Conservation (phyloP, 2,888 invertebrate species). For the Caenorhabditis sp. region DNA sequence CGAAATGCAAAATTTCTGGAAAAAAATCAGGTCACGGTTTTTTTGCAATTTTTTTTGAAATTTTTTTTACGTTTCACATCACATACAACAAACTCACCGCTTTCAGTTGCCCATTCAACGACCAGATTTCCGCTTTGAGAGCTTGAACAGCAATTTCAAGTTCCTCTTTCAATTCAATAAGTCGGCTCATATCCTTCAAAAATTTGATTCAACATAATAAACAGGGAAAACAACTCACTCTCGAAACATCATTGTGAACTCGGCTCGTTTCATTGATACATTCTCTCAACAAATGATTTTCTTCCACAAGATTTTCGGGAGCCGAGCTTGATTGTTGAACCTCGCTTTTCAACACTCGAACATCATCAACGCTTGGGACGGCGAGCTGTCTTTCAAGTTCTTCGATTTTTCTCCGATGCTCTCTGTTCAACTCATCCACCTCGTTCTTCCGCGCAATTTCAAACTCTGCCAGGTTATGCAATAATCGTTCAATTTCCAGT, state of each 20-base stretch:
- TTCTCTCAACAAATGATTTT: constrained; percentile 30
- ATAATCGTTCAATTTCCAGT: constrained; percentile 8
- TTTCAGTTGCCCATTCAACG: constrained; percentile 63
- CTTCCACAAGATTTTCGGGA: constrained; percentile 7
- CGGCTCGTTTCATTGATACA: constrained; percentile 27
- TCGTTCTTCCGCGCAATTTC: constrained; percentile 24
- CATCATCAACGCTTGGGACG: neutral
- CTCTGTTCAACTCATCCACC: constrained; percentile 2
- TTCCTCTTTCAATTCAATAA: constrained; percentile 55
- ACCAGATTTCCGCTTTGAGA: constrained; percentile 65
- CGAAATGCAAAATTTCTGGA: no score
- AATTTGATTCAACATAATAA: neutral
- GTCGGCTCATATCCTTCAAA: constrained; percentile 30
- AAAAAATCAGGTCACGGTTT: no score
- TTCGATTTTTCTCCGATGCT: constrained; percentile 13
- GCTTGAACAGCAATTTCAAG: constrained; percentile 62
- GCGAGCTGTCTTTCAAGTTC: constrained; percentile 19
- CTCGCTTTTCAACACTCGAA: no score
- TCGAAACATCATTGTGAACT: constrained; percentile 21
- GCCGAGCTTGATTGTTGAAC: neutral
- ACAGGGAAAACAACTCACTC: neutral
- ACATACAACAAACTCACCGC: constrained; percentile 28
- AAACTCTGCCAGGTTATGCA: constrained; percentile 21
- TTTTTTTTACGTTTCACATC: neutral
- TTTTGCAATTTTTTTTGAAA: no score